phyloP scores from a whole-genome alignment of 2,113 vertebrate genomes.

The Leucosticte australis region DNA sequence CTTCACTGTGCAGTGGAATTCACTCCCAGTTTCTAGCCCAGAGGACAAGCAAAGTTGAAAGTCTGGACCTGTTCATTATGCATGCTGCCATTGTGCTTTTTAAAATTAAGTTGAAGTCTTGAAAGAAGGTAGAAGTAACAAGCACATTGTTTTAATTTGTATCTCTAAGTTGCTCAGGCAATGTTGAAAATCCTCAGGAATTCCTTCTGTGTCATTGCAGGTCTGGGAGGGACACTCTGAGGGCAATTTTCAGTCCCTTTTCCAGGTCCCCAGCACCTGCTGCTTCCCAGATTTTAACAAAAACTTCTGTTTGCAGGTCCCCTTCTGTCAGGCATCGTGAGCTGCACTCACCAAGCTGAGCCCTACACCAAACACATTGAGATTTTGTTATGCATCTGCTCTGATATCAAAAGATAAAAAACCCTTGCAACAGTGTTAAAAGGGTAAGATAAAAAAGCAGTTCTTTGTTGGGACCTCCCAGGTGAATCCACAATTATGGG shows the following conservation, averaged over 20 bases:
- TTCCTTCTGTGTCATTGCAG: not conserved
- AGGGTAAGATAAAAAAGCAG: not conserved
- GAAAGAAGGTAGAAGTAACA: not conserved
- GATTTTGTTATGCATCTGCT: rapidly evolving
- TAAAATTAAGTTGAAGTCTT: not conserved
- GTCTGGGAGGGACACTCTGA: not conserved
- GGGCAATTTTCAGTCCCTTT: not conserved
- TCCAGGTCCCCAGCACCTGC: not conserved
- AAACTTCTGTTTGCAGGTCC: not conserved
- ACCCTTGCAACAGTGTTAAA: not conserved
- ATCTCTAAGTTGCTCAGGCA: not conserved
- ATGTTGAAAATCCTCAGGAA: not conserved
- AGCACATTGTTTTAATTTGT: not conserved
- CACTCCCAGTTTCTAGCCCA: not conserved
- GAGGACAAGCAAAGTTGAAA: not conserved
- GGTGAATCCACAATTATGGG: not conserved
- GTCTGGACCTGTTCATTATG: not conserved
- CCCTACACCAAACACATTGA: rapidly evolving
- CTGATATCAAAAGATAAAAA: not conserved
- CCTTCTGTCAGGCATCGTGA: too few species aligned
- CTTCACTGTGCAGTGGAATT: not conserved
- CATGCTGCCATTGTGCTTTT: not conserved
- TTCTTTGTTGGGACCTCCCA: not conserved
- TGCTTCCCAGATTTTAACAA: not conserved
- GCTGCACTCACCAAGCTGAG: not conserved